Evolutionary conservation across 1,140 invertebrate genomes (phyloP), one percentile per base, ranked within the genome.

Genomic region (Microvelia longipes): DNA sequence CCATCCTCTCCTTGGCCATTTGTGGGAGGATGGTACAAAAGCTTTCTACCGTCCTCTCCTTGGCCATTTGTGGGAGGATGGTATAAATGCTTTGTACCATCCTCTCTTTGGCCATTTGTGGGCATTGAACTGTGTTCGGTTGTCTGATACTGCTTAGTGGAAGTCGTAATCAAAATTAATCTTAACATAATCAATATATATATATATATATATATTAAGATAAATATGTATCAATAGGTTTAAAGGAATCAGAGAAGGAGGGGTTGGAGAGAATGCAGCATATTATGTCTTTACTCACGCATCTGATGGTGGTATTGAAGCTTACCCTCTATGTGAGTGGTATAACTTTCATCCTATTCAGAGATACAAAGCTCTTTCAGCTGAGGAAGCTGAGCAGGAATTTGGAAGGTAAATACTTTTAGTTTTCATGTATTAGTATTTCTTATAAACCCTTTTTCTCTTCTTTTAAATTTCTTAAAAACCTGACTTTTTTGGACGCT

Each of bases 201-300:
- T n/a, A n/a, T n/a, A n/a, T n/a, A n/a, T n/a, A n/a, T n/a, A n/a
- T n/a, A n/a, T n/a, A n/a, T n/a, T n/a, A n/a, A n/a, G n/a, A n/a
- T n/a, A n/a, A 11, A 35, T 68, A 24, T 69, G 75, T 68, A 25
- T 70, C 71, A 76, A 27, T 74, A 90, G 88, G 74, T 90, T 84
- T 76, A 92, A 89, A 81, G 91, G 93, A 19, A 91, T 93, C 27
- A 82, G 92, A 35, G 95, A 98, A 81, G 96, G 96, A 24, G 94
- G 94, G 63, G 89, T 98, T 0, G 87, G 90, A 60, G 94, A 96
- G 79, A 98, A 98, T 81, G 90, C 94, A 0, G 90, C 94, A 0
- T 98, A 97, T 79, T 98, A 96, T 78, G 92, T 98, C 5, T 98
- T 98, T 76, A 96, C 92, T 1, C 93, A 98, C 81, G 92, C 91